Conservation (phyloP, 2,113 vertebrate species). For the Potamarius usumacintae region DNA sequence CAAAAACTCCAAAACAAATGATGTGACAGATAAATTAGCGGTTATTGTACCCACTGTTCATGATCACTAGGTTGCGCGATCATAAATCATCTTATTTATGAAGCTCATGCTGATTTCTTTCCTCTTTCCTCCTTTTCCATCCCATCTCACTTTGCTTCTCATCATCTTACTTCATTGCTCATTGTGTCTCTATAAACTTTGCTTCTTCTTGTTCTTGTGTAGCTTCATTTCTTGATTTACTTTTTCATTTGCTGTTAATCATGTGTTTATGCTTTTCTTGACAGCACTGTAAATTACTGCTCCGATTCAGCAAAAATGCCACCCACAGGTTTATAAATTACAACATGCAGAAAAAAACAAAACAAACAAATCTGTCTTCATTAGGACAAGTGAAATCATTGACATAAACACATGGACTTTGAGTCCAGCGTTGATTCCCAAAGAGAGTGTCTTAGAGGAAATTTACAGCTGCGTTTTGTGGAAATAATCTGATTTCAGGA, state of each 20-base stretch:
- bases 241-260: not conserved
- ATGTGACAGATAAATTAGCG: not conserved
- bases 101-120: not conserved
- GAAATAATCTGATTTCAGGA: not conserved
- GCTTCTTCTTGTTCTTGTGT: not conserved
- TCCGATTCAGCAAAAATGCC: not conserved
- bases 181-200: not conserved
- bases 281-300: not conserved
- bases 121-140: not conserved
- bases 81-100: not conserved
- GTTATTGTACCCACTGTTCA: not conserved
- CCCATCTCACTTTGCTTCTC: not conserved
- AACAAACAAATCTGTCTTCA: constrained; percentile 15
- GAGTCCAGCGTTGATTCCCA: not conserved
- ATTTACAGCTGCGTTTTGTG: not conserved
- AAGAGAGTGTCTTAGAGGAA: not conserved
- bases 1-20: not conserved
- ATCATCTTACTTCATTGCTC: not conserved
- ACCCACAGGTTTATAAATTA: constrained; percentile 5
- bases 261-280: not conserved
- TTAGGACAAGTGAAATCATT: constrained; percentile 10
- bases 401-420: constrained; percentile 6
- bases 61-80: not conserved
- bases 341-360: constrained; percentile 11
- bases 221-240: not conserved